phyloP scores from a whole-genome alignment of 2,797 vertebrate species.

The Galaxias olidus region DNA sequence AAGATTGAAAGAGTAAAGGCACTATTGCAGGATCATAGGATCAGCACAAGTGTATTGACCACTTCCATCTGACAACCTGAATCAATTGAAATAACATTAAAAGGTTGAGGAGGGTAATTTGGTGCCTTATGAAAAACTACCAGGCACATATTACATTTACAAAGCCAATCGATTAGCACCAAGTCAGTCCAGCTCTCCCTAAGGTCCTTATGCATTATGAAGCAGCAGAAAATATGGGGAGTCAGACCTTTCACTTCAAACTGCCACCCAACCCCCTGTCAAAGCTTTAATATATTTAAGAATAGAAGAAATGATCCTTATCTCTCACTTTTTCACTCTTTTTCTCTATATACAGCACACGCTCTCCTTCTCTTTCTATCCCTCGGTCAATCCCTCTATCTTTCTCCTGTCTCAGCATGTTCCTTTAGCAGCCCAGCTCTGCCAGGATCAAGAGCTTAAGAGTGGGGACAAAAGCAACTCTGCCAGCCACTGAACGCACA shows the following conservation, averaged over 20 bases:
- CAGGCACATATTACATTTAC: slow-evolving; percentile 19
- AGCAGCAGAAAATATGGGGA: too few relatives aligned
- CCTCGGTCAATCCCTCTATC: slow-evolving; percentile 2
- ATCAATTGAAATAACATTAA: slow-evolving; percentile 27
- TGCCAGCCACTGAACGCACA: neutral
- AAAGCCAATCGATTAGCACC: slow-evolving; percentile 18
- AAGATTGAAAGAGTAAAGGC: neutral
- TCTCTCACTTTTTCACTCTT: neutral
- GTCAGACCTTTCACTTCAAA: neutral
- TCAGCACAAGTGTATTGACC: slow-evolving; percentile 2
- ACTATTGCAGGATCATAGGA: neutral
- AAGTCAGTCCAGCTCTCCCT: neutral
- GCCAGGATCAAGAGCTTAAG: slow-evolving; percentile 32
- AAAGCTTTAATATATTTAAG: neutral
- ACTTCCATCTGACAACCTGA: slow-evolving; percentile 14
- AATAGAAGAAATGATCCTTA: neutral
- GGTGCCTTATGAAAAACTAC: slow-evolving; percentile 13
- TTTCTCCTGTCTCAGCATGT: slow-evolving; percentile 20
- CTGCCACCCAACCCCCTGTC: neutral
- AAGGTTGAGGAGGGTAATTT: slow-evolving; percentile 14
- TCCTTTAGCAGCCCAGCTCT: slow-evolving; percentile 22
- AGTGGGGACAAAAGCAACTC: neutral
- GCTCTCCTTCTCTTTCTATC: neutral
- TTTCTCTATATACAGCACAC: neutral
- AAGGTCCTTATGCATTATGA: too few relatives aligned